A percentile compares a stretch with the other conserved stretches of the same genome.
These are phyloP conservation scores for Megalops atlanticus DNA, from an alignment of 2,113 vertebrate species.

Conservation along the genomic window DNA sequence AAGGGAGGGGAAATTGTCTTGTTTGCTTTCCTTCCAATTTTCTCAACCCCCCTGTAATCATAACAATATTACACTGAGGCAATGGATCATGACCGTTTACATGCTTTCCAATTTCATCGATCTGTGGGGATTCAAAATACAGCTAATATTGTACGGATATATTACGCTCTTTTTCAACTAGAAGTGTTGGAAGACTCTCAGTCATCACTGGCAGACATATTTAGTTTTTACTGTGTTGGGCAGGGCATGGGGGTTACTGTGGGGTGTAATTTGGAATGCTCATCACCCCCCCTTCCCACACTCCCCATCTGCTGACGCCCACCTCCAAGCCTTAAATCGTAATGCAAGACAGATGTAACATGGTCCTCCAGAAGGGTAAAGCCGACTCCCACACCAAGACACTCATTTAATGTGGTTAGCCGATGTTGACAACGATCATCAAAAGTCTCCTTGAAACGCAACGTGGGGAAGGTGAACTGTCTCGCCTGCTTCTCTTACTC, in stretches of 20 bases:
- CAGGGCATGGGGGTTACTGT: no score
- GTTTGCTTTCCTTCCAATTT: background rate
- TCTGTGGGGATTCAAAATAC: background rate
- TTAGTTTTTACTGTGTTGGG: background rate
- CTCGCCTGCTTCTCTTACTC: conserved; percentile 57
- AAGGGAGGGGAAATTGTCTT: background rate
- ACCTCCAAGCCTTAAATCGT: background rate
- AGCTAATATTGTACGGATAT: background rate
- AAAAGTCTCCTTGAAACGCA: conserved; percentile 52
- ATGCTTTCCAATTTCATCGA: background rate
- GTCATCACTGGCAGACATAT: background rate
- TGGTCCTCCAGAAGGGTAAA: conserved; percentile 18
- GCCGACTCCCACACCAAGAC: conserved; percentile 40
- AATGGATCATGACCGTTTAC: conserved; percentile 5
- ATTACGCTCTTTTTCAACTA: background rate
- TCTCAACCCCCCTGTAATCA: background rate
- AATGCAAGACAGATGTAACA: conserved; percentile 28
- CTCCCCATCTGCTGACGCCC: background rate
- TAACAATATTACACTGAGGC: background rate
- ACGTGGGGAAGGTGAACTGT: conserved; percentile 42
- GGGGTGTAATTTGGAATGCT: background rate
- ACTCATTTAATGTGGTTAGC: conserved; percentile 50
- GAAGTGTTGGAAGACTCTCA: conserved; percentile 2
- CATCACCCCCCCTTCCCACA: background rate
- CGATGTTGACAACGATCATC: conserved; percentile 52